These are phyloP conservation scores for Drosophila orena DNA, from an alignment of 1,140 invertebrate genomes.

Conservation along the genomic window DNA sequence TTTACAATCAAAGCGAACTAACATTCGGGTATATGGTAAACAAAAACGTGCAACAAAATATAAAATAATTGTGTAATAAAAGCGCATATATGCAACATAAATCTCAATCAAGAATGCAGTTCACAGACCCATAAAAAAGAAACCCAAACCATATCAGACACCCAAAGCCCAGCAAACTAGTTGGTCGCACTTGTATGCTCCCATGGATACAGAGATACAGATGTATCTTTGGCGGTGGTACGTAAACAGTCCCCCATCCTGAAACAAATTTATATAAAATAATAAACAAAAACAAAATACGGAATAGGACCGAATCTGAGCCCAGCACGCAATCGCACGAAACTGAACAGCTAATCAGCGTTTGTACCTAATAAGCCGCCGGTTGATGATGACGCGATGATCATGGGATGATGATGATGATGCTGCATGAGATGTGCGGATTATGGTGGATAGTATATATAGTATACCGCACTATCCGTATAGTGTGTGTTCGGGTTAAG, in stretches of 20 bases:
- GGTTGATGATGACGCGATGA: slow-evolving; percentile 37
- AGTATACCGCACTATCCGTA: slow-evolving; percentile 2
- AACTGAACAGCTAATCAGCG: slow-evolving; percentile 69
- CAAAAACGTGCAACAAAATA: slow-evolving; percentile 5
- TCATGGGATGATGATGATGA: slow-evolving; percentile 48
- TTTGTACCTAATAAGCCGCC: slow-evolving; percentile 65
- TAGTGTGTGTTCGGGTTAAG: slow-evolving; percentile 55
- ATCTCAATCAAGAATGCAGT: slow-evolving; percentile 75
- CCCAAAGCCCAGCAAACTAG: slow-evolving; percentile 46
- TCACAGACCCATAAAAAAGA: slow-evolving; percentile 30
- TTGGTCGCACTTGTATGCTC: slow-evolving; percentile 20
- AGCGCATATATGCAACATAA: slow-evolving; percentile 55
- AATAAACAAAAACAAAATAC: slow-evolving; percentile 1
- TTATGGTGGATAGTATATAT: slow-evolving; percentile 8
- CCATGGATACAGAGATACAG: slow-evolving; percentile 22
- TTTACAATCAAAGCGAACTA: background rate
- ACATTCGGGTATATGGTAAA: background rate
- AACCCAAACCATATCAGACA: slow-evolving; percentile 29
- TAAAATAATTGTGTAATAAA: slow-evolving; percentile 10
- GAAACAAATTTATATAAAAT: slow-evolving; percentile 5
- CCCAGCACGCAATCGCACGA: slow-evolving; percentile 64
- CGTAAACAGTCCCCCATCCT: slow-evolving; percentile 60
- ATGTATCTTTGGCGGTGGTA: slow-evolving; percentile 29
- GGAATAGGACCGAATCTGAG: slow-evolving; percentile 33
- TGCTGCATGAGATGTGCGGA: slow-evolving; percentile 41